Base-by-base conservation (phyloP, 2,113 vertebrate genomes). In the Cnemophilus loriae region DNA sequence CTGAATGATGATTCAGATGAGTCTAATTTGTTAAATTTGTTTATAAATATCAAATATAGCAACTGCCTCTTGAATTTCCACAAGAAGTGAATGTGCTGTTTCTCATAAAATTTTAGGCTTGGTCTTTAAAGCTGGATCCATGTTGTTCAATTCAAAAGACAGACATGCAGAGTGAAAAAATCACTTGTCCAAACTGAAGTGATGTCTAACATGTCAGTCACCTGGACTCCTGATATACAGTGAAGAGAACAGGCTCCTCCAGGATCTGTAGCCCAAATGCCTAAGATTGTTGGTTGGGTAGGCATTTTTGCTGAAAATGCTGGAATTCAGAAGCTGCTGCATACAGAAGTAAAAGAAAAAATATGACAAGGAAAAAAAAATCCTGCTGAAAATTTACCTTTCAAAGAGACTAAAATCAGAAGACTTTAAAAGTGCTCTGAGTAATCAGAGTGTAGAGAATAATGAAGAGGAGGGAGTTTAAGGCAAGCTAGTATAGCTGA, bases 381-480 rank as follows among this genome's bases (percentile, higher is more conserved):
- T 30, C 27, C 65, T 79, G 16, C 28, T 84, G 57, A 81, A 96
- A 93, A 84, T 42, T 79, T 86, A 60, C 20, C 49, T 94, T 93
- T 76, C 57, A 69, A 87, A 84, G 41, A 83, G 3, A n/a, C 63
- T 92, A 73, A 93, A 95, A 92, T 90, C 91, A 92, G 78, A 89
- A 79, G 56, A 79, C 41, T 71, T 89, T 55, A 44, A 26, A 86
- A 93, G 69, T 59, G 35, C 80, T 92, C 69, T 91, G 83, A 96
- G 64, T 95, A 96, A 96, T 96, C 77, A 93, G 71, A 89, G 64
- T 57, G 61, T 6, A 84, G 61, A 68, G 70, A 92, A 94, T 89
- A 93, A 94, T 69, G 92, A 96, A 92, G 88, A 95, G 71, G 92
- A 93, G 65, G 80, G 80, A 92, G 30, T 89, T 87, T 64, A 65